These are phyloP conservation scores for Threskiornis aethiopicus DNA, from an alignment of 2,797 vertebrate species.

Conservation along the genomic window DNA sequence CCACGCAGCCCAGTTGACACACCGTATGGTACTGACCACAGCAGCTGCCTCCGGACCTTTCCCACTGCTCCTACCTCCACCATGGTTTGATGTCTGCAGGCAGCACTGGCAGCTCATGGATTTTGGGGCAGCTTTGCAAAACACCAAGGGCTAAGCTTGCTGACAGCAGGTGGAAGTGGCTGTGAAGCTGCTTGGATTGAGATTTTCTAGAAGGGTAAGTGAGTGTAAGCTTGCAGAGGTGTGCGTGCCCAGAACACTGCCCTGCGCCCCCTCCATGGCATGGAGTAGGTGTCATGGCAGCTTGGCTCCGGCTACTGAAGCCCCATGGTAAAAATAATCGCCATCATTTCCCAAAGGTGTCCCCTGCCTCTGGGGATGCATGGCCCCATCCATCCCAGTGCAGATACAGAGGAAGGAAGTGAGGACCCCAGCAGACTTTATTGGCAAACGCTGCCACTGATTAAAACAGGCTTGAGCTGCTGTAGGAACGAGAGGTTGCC, in stretches of 20 bases:
- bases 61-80: fast-evolving
- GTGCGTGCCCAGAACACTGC: fast-evolving
- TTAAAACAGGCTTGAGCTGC: constrained; percentile 75
- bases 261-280: fast-evolving
- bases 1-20: fast-evolving
- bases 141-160: not conserved
- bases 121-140: not conserved
- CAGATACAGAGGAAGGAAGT: not conserved
- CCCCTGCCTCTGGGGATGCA: fast-evolving
- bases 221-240: not conserved
- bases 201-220: not conserved
- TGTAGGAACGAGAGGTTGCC: constrained; percentile 72
- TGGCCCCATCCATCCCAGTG: not conserved
- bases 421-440: constrained; percentile 22
- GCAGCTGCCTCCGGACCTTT: not conserved
- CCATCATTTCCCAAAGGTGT: not conserved
- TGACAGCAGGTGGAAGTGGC: not conserved
- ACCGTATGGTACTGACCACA: fast-evolving
- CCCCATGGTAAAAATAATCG: not conserved
- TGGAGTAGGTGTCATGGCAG: fast-evolving
- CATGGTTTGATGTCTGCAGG: not conserved
- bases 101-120: not conserved
- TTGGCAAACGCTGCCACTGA: constrained; percentile 50
- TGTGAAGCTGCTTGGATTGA: not conserved
- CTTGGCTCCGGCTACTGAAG: not conserved